Conservation (phyloP, 2,888 invertebrate species). For the Acanthopleura granulata region DNA sequence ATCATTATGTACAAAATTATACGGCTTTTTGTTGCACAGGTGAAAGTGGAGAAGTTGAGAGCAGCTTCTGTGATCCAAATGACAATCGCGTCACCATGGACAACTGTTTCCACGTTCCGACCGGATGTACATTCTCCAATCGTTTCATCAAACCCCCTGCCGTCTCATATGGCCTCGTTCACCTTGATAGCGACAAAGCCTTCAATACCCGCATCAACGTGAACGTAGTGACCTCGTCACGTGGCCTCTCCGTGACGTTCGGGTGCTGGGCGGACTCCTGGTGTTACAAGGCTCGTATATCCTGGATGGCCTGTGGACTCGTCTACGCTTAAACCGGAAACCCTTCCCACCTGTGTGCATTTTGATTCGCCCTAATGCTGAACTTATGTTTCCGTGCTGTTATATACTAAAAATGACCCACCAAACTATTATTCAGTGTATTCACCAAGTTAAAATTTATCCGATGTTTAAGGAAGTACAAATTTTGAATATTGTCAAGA, state of each 20-base stretch:
- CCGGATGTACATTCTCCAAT: not conserved
- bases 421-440: too few relatives aligned
- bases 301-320: slow-evolving; percentile 16
- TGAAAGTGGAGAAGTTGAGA: slow-evolving; percentile 5
- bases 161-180: not conserved
- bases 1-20: too few relatives aligned
- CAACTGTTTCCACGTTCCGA: not conserved
- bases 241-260: slow-evolving; percentile 3
- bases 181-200: not conserved
- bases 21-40: not conserved
- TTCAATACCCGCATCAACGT: not conserved
- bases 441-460: too few relatives aligned
- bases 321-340: not conserved
- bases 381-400: too few relatives aligned
- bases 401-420: too few relatives aligned
- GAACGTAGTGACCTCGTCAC: not conserved
- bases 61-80: slow-evolving; percentile 3
- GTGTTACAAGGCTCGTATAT: slow-evolving; percentile 11
- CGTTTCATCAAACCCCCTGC: not conserved
- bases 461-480: too few relatives aligned
- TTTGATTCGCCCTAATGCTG: too few relatives aligned
- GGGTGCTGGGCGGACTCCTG: slow-evolving; percentile 7
- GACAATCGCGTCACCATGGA: not conserved
- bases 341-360: too few relatives aligned
- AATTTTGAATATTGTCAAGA: too few relatives aligned